Base-by-base conservation (phyloP, 2,797 vertebrate genomes). In the Gallinago solitaria region DNA sequence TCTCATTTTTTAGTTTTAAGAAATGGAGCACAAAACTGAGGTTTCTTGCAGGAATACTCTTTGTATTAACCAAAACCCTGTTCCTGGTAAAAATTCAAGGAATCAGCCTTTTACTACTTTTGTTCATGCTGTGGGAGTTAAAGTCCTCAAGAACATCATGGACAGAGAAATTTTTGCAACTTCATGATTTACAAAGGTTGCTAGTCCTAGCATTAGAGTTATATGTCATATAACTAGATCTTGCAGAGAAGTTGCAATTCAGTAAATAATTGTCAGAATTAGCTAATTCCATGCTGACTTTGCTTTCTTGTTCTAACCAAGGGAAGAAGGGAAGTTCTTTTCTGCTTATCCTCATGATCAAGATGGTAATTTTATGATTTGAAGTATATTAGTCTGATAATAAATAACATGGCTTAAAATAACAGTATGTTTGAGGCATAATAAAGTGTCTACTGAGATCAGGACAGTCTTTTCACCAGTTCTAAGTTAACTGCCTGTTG, bases 401-500 rank as follows among this genome's bases (percentile, higher is more conserved):
- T 6, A 30, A 13, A 8, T 32, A 77, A 30, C 16, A 28, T 0
- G 2, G 33, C 8, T 25, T 41, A 43, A 6, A 41, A 41, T 56
- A 23, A 51, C 7, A 8, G 5, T 53, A n/a, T 30, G 16, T 54
- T 77, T 70, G 37, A 51, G 30, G 27, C n/a, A 60, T 4, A 30
- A 5, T n/a, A 19, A 48, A 23, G 27, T 7, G 39, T 47, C 15
- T 73, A 2, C n/a, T 71, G 50, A 19, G 14, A 54, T 89, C 35
- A 51, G 16, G 13, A 27, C 57, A 59, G 19, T 39, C 0, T 0
- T 53, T 39, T 56, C 6, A 51, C 24, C 3, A 37, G 5, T 30
- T 54, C 24, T 51, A 68, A 89, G n/a, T 27, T 19, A 48, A 2
- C 12, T 20, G n/a, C 39, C 16, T 24, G 23, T 59, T 24, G 3